Evolutionary conservation across 2,113 vertebrate species (phyloP).

Genomic region (Podarcis raffonei): DNA sequence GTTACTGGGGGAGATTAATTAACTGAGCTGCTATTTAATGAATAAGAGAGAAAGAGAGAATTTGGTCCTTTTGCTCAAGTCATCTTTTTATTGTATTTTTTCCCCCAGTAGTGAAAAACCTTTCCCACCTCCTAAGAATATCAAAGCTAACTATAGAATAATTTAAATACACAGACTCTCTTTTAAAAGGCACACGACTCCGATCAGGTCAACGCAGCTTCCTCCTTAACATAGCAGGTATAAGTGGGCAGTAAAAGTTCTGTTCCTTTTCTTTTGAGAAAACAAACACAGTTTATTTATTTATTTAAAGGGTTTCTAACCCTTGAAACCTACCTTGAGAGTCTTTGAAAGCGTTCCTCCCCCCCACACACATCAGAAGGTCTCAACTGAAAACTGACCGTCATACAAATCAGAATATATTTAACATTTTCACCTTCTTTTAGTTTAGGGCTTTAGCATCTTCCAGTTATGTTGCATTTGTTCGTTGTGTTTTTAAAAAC

Average conservation of each 20-base stretch:
- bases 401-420: slow-evolving; percentile 25
- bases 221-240: neutral
- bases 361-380: neutral
- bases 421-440: neutral
- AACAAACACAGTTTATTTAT: neutral
- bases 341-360: neutral
- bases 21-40: neutral
- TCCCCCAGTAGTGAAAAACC: neutral
- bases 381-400: neutral
- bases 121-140: neutral
- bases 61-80: neutral
- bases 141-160: neutral
- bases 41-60: neutral
- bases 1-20: neutral
- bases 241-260: neutral
- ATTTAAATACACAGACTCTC: neutral
- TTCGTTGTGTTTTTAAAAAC: neutral
- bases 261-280: neutral
- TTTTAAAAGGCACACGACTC: neutral
- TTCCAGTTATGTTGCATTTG: neutral
- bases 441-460: neutral
- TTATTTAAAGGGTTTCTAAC: neutral
- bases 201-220: neutral
- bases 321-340: neutral
- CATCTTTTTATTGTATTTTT: neutral